phyloP scores from a whole-genome alignment of 2,113 vertebrate species.

The Brevimyrus niger region DNA sequence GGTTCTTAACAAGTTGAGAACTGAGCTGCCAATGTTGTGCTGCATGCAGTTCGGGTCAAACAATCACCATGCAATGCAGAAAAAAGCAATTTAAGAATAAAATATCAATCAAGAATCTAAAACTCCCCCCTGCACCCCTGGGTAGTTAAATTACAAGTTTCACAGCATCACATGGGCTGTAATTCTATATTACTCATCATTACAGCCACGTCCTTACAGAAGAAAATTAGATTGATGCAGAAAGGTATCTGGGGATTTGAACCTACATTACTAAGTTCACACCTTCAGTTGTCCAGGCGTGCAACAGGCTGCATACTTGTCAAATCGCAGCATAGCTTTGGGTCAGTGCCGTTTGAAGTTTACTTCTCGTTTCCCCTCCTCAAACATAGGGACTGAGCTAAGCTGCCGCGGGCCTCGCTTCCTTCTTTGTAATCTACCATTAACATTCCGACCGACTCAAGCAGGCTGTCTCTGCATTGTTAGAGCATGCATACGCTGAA shows the following conservation, averaged over 20 bases:
- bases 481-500: not conserved
- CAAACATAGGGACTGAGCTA: not conserved
- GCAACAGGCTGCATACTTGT: not conserved
- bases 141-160: not conserved
- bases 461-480: not conserved
- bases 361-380: not conserved
- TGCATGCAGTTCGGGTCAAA: no score
- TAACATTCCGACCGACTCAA: not conserved
- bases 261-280: not conserved
- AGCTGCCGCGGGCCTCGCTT: not conserved
- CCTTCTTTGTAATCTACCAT: not conserved
- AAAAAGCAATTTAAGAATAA: not conserved
- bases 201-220: not conserved
- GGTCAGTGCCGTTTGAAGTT: not conserved
- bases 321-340: not conserved
- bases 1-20: no score
- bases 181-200: not conserved
- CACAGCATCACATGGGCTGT: not conserved
- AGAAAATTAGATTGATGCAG: not conserved
- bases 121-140: not conserved
- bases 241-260: not conserved
- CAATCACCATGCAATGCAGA: no score
- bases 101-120: not conserved
- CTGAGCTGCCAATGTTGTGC: no score
- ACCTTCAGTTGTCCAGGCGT: not conserved